A percentile compares a stretch with the other conserved stretches of the same genome.
These are phyloP conservation scores for Calosoma granatense DNA, from an alignment of 1,140 invertebrate genomes.

Conservation along the genomic window DNA sequence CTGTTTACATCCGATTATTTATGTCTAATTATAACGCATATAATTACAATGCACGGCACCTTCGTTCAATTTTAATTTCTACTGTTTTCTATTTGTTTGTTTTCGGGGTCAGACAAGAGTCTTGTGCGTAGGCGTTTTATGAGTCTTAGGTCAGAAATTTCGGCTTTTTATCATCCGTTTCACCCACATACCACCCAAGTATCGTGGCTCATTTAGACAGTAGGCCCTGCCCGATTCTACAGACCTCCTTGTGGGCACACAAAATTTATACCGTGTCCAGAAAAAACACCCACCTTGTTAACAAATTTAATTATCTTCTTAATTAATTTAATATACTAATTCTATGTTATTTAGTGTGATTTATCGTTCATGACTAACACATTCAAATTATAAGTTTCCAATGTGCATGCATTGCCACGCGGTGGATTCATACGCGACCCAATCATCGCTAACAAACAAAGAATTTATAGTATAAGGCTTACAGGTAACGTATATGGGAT, in stretches of 20 bases:
- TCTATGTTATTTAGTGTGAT: constrained; percentile 2
- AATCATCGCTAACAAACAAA: too few relatives aligned
- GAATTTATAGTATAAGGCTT: too few relatives aligned
- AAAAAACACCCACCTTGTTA: background rate
- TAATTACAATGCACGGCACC: too few relatives aligned
- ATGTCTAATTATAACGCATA: too few relatives aligned
- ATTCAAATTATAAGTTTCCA: too few relatives aligned
- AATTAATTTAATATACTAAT: constrained; percentile 7
- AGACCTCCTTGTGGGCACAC: background rate
- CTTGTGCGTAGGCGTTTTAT: background rate
- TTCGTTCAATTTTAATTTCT: background rate
- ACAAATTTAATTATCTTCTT: constrained; percentile 2
- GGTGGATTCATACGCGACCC: too few relatives aligned
- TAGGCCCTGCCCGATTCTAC: background rate
- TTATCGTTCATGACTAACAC: background rate
- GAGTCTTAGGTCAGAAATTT: background rate
- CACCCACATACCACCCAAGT: constrained; percentile 6
- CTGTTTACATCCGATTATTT: too few relatives aligned
- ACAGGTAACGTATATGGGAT: too few relatives aligned
- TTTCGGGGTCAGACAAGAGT: background rate
- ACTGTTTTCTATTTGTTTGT: constrained; percentile 2
- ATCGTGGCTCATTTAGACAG: constrained; percentile 4
- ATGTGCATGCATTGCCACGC: too few relatives aligned
- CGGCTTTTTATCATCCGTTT: background rate
- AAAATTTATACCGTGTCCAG: constrained; percentile 1